A percentile compares a stretch with the other conserved stretches of the same genome.
Evolutionary conservation across 2,797 vertebrate genomes (phyloP).

Genomic region (Petrocephalus schoutedeni): DNA sequence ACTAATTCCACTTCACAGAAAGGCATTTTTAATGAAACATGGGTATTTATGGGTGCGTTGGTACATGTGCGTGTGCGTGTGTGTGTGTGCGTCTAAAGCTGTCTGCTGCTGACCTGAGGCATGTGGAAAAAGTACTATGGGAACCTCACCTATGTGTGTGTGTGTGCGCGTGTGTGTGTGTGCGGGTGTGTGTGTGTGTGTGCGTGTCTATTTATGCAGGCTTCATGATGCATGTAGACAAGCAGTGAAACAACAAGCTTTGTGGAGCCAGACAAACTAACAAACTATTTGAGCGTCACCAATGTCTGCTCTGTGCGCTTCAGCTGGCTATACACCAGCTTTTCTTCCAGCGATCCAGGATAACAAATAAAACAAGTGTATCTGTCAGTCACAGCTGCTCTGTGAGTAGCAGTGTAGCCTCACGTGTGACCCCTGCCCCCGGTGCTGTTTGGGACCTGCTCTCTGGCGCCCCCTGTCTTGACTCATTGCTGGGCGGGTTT

Average conservation of each 20-base stretch:
- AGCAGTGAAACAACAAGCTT: constrained; percentile 31
- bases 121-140: neutral
- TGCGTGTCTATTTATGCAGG: constrained; percentile 14
- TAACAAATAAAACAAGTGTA: neutral
- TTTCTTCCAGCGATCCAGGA: neutral
- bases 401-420: neutral
- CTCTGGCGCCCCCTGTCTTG: neutral
- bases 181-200: neutral
- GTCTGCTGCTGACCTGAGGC: neutral
- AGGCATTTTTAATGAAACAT: neutral
- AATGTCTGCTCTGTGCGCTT: neutral
- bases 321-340: neutral
- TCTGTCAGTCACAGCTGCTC: neutral
- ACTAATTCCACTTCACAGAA: neutral
- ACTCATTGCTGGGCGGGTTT: neutral
- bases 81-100: neutral
- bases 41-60: neutral
- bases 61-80: neutral
- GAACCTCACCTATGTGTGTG: neutral
- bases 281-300: neutral
- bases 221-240: neutral
- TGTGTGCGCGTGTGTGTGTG: neutral
- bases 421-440: neutral
- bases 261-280: neutral
- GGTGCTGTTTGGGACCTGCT: neutral